Evolutionary conservation across 2,888 invertebrate genomes (phyloP).

Genomic region (Bembecia ichneumoniformis): DNA sequence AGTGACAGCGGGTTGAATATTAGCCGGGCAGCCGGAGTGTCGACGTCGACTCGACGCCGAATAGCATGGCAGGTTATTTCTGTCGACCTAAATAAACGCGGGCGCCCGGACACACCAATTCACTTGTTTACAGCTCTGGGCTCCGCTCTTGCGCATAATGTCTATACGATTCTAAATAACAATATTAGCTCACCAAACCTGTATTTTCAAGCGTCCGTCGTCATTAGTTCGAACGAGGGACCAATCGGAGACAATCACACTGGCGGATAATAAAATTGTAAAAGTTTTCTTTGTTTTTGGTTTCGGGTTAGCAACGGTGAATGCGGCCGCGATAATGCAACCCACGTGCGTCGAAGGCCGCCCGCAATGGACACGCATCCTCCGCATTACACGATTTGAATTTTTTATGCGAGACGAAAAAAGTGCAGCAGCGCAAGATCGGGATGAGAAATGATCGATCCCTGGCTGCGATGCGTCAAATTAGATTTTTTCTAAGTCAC

Average conservation of each 20-base stretch:
- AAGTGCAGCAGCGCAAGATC: conserved; percentile 26
- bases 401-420: conserved; percentile 37
- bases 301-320: background rate
- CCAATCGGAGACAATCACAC: background rate
- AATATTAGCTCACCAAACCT: conserved; percentile 7
- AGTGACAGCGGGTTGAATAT: background rate
- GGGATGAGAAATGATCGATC: conserved; percentile 23
- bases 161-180: conserved; percentile 13
- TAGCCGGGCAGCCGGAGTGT: conserved; percentile 31
- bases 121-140: conserved; percentile 24
- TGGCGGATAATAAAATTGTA: too few relatives aligned
- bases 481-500: conserved; percentile 37
- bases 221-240: background rate
- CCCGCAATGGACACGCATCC: conserved; percentile 36
- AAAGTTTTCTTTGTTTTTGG: background rate
- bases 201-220: conserved; percentile 10
- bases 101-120: conserved; percentile 27
- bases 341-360: conserved; percentile 49
- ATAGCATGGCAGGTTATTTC: conserved; percentile 40
- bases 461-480: conserved; percentile 33
- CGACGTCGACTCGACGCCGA: conserved; percentile 3
- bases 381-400: conserved; percentile 35
- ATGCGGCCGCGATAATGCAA: conserved; percentile 25
- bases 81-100: conserved; percentile 65
- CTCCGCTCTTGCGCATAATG: conserved; percentile 8